Evolutionary conservation across 2,888 invertebrate species (phyloP), one percentile per base, ranked within the genome.

Genomic region (Trichogramma evanescens): DNA sequence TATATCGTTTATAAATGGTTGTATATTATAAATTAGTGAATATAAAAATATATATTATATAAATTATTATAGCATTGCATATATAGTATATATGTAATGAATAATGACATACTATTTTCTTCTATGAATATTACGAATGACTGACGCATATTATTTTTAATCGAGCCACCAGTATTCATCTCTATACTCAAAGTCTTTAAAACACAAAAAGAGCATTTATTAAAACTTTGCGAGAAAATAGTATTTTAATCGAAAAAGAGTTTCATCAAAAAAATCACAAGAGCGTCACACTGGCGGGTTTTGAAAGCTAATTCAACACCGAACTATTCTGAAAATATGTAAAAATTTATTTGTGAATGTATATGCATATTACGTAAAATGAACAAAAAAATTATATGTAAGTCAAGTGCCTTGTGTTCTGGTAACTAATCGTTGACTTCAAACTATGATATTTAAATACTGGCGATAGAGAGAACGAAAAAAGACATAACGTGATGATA

Each of bases 321-420:
- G 71, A 72, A 70, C 71, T 73, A 73, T 70, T 70, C 69, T 65
- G 66, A 66, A 66, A 62, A 56, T 61, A 54, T 45, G 42, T 52
- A 66, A 61, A 41, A 62, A 48, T 48, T 62, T 57, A 58, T 51
- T 61, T 54, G 56, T 50, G 46, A 26, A 26, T 26, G 39, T 53
- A 53, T 45, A 68, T 62, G 58, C 40, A 56, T 62, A 67, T 66
- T 26, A 26, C 26, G 68, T 66, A 66, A 67, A 69, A 62, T 63
- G 56, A 58, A 65, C 50, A 65, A 71, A 68, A 67, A 69, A 70
- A 75, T 70, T 71, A 74, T 71, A 72, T 75, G 72, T 76, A 75
- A 76, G 76, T 72, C 73, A 77, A 77, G 77, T 77, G 77, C 77
- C 77, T 77, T 77, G 75, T 73, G 76, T 77, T 76, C 76, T 75